A percentile compares a stretch with the other conserved stretches of the same genome.
These are phyloP conservation scores for Pelobates fuscus DNA, from an alignment of 2,113 vertebrate species.

Conservation along the genomic window DNA sequence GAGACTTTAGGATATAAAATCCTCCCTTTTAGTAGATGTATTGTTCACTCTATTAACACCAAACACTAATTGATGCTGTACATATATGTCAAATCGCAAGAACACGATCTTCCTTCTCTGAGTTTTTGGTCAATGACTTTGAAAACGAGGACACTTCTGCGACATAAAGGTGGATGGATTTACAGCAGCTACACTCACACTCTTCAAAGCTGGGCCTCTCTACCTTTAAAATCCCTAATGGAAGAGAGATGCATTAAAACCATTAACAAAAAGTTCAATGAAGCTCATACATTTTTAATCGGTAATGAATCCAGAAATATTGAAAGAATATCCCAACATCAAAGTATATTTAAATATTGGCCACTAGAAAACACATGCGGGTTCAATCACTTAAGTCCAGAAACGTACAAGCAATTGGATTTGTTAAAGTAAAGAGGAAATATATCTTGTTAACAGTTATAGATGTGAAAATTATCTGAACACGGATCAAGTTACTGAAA, in stretches of 20 bases:
- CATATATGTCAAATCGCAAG: too few relatives aligned
- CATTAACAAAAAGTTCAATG: conserved; percentile 57
- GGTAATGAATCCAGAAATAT: conserved; percentile 51
- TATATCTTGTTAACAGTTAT: conserved; percentile 45
- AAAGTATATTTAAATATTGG: conserved; percentile 62
- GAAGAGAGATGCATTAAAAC: conserved; percentile 49
- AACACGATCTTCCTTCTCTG: too few relatives aligned
- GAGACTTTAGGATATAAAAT: too few relatives aligned
- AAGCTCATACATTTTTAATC: conserved; percentile 71
- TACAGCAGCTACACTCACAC: not conserved
- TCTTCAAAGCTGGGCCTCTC: not conserved
- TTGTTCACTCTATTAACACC: too few relatives aligned
- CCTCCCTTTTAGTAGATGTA: too few relatives aligned
- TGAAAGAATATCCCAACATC: conserved; percentile 54
- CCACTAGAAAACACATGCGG: conserved; percentile 58
- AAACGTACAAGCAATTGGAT: conserved; percentile 32
- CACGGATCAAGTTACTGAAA: not conserved
- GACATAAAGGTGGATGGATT: not conserved
- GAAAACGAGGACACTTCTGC: conserved; percentile 1
- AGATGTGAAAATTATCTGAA: not conserved
- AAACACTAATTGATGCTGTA: too few relatives aligned
- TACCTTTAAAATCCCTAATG: conserved; percentile 26
- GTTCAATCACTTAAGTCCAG: conserved; percentile 55
- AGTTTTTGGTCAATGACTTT: too few relatives aligned
- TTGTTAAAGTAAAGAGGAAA: conserved; percentile 25